A percentile compares a stretch with the other conserved stretches of the same genome.
phyloP scores from a whole-genome alignment of 2,113 vertebrate genomes.

The Centropristis striata region DNA sequence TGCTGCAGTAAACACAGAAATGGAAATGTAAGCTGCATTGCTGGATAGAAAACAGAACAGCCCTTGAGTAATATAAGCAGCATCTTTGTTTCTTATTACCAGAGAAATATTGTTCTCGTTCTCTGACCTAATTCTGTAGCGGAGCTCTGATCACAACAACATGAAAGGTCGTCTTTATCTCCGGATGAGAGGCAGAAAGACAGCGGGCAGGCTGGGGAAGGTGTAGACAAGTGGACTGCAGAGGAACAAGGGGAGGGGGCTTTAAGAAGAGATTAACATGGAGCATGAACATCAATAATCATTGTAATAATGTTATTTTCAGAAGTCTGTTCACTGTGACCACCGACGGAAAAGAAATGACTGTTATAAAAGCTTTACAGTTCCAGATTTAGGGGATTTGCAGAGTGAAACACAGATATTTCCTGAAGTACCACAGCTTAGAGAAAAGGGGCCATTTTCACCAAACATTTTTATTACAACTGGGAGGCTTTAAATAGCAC shows the following conservation, averaged over 20 bases:
- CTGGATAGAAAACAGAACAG: not conserved
- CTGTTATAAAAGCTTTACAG: conserved; percentile 21
- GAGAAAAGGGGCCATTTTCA: not conserved
- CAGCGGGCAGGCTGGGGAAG: conserved; percentile 52
- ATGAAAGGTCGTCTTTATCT: conserved; percentile 66
- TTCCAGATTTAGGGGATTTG: conserved; percentile 43
- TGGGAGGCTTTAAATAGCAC: too few species aligned
- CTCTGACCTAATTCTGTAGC: conserved; percentile 70
- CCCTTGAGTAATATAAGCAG: conserved; percentile 12
- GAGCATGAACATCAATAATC: conserved; percentile 51
- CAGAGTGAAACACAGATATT: conserved; percentile 30
- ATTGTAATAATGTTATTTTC: conserved; percentile 41
- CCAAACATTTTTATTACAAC: too few species aligned
- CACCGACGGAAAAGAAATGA: conserved; percentile 13
- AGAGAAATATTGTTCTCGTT: conserved; percentile 60
- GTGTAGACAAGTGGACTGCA: conserved; percentile 4
- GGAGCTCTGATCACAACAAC: conserved; percentile 49
- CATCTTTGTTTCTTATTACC: conserved; percentile 39
- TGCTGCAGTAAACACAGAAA: not conserved
- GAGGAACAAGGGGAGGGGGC: not conserved
- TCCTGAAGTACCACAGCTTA: not conserved
- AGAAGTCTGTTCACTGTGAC: conserved; percentile 3
- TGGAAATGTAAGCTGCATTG: not conserved
- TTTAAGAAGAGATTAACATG: conserved; percentile 42
- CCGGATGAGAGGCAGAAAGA: conserved; percentile 56